Base-by-base conservation (phyloP, 2,888 invertebrate genomes). In the Xanthorhoe designata region DNA sequence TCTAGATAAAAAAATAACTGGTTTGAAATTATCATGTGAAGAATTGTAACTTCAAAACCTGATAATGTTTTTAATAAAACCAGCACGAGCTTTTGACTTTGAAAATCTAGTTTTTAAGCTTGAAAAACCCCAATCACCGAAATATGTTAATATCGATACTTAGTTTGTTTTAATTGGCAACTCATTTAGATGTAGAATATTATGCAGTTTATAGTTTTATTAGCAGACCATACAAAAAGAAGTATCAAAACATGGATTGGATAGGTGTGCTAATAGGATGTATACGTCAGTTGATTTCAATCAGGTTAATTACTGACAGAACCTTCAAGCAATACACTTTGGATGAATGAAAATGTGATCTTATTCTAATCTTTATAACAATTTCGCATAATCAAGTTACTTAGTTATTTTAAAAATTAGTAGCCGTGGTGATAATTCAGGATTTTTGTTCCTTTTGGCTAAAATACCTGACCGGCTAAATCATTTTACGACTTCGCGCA, bases 231-330 rank as follows among this genome's bases (percentile, higher is more conserved):
- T 32, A 7, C 5, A 32, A 32, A 7, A 32, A 5, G 24, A 24
- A 7, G 32, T 32, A 32, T 32, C 0, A 32, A 32, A 32, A 6
- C 7, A 15, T 4, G 15, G 32, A 15, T 45, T 45, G 13, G 9
- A 15, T 15, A 15, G 47, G 15, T 47, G 13, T 15, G 17, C 4
- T 1, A 24, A 24, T 42, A 42, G 13, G 1, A 3, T 2, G 2
- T 42, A 15, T 15, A 17, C 15, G 15, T 47, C 47, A 47, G 38
- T 24, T 17, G 51, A 64, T 58, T 38, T 42, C 15, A 54, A 62
- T 67, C 52, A 42, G 51, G 35, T 47, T 60, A 56, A 66, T 59
- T 15, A 51, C 63, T 63, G 59, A 49, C 8, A 60, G 60, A 64
- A 55, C 68, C 58, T 68, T 56, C 61, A 58, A 57, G 58, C 53